Base-by-base conservation (phyloP, 1,140 invertebrate species). In the Drosophila pseudoobscura region DNA sequence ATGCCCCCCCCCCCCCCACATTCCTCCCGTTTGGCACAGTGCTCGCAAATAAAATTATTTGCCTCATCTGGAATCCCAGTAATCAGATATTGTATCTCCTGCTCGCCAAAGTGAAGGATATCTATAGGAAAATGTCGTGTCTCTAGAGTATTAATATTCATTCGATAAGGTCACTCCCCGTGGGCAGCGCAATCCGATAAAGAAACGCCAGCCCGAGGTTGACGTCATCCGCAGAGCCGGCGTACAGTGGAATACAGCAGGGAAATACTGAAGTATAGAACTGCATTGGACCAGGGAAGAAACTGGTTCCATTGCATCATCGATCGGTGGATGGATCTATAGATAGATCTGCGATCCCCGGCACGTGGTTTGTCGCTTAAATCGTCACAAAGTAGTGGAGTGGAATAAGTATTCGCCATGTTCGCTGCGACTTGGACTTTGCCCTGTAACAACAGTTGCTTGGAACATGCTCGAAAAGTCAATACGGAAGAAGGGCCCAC, bases 41-140 rank as follows among this genome's bases (percentile, higher is more conserved):
- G 80, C 47, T 53, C 65, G 62, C 71, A 84, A 83, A 83, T 83
- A 80, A 79, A 83, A 84, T 83, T 83, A 84, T 80, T 39, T 39
- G 35, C 35, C 13, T 11, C 35, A 13, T 39, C 11, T 39, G 35
- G 35, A 39, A 39, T 13, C 65, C 61, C 53, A 62, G 54, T 57
- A 69, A 70, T 52, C 61, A 64, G 64, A 77, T 39, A 39, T 13
- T 39, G 35, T 39, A 39, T 39, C 11, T 13, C 4, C 31, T 3
- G 2, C 7, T 7, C 26, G 24, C 24, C 4, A 13, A 13, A 39
- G 35, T 2, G 4, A 2, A 39, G 11, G 9, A 39, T 39, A 39
- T 13, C 4, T 1, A 1, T 4, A 0, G 11, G 11, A 13, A 39
- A 39, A 39, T 22, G 58, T 71, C 57, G 44, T 63, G 50, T 43